Percentiles rank a stretch among this genome's conserved stretches.
phyloP scores from a whole-genome alignment of 1,140 invertebrate species.

The Aporrectodea caliginosa region DNA sequence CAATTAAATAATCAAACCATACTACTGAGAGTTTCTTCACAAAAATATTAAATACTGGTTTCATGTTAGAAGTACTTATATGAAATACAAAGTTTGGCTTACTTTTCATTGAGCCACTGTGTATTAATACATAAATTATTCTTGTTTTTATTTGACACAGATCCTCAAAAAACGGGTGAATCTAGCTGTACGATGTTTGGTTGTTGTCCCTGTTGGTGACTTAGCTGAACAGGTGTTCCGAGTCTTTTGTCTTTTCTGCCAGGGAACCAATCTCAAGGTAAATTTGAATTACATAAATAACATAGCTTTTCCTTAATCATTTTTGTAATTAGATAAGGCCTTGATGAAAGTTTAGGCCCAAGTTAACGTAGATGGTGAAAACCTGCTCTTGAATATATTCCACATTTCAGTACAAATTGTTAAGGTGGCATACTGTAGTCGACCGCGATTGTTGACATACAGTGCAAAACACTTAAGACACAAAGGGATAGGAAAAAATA shows the following conservation, averaged over 20 bases:
- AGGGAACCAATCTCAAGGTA: constrained; percentile 69
- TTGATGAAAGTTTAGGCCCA: background rate
- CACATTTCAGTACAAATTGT: no score
- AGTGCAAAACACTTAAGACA: no score
- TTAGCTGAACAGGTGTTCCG: constrained; percentile 82
- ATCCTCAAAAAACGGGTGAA: constrained; percentile 54
- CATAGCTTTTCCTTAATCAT: background rate
- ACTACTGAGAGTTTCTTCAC: no score
- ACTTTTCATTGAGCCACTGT: no score
- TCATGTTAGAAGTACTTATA: no score
- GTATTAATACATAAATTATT: no score
- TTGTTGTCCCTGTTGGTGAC: constrained; percentile 87
- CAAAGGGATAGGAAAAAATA: no score
- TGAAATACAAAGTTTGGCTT: no score
- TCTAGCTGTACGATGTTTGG: constrained; percentile 71
- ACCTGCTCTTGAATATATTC: background rate
- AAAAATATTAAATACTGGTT: no score
- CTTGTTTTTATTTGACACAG: constrained; percentile 40
- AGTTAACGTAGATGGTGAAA: background rate
- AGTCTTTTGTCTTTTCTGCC: constrained; percentile 72
- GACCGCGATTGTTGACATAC: background rate
- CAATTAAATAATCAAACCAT: no score
- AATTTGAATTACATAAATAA: background rate
- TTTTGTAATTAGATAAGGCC: background rate
- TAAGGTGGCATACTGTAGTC: background rate